Percentiles rank a stretch among this genome's conserved stretches.
phyloP scores from a whole-genome alignment of 2,113 vertebrate genomes.

The Scomber colias region DNA sequence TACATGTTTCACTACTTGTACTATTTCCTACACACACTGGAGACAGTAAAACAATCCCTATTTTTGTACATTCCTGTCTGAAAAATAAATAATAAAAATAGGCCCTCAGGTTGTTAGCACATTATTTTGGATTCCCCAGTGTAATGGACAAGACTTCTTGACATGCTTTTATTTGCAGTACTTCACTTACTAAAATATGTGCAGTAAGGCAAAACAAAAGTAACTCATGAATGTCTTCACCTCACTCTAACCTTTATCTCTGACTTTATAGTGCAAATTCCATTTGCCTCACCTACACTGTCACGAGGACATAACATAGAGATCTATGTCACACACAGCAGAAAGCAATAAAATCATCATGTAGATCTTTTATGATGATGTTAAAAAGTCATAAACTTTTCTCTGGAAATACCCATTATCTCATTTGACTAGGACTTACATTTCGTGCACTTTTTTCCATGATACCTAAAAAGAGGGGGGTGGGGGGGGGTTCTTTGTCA shows the following conservation, averaged over 20 bases:
- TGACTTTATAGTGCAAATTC: slow-evolving; percentile 17
- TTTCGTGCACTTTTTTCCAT: neutral
- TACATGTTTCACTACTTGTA: neutral
- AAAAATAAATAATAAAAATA: too few relatives aligned
- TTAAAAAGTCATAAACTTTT: slow-evolving; percentile 31
- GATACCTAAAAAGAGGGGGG: neutral
- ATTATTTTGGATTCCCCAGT: too few relatives aligned
- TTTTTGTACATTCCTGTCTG: too few relatives aligned
- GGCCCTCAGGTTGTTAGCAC: too few relatives aligned
- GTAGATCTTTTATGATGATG: slow-evolving; percentile 1
- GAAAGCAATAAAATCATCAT: neutral
- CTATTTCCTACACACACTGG: neutral
- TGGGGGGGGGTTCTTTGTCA: neutral
- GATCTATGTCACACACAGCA: slow-evolving; percentile 7
- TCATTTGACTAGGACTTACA: neutral
- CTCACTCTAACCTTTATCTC: slow-evolving; percentile 7
- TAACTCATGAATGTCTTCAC: neutral
- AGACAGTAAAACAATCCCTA: neutral
- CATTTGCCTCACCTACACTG: slow-evolving; percentile 10
- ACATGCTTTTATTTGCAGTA: neutral
- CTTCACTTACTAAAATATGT: neutral
- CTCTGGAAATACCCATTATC: neutral
- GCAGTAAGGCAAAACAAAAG: neutral
- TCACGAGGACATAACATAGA: neutral
- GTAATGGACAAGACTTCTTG: too few relatives aligned